A percentile compares a stretch with the other conserved stretches of the same genome.
phyloP scores from a whole-genome alignment of 2,888 invertebrate species.

The Diarsia rubi region DNA sequence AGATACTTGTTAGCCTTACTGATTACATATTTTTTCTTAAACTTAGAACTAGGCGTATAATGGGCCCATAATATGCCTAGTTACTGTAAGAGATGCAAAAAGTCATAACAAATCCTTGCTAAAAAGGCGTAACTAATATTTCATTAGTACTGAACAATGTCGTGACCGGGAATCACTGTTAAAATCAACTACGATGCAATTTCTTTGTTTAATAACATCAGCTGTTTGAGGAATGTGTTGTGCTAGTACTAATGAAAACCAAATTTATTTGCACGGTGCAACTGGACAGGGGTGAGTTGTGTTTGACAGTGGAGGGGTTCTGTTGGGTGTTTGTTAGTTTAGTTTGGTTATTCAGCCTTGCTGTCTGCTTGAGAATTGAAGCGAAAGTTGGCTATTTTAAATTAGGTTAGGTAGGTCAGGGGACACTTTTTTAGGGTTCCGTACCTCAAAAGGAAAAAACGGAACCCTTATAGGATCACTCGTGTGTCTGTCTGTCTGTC shows the following conservation, averaged over 20 bases:
- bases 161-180: slow-evolving; percentile 65
- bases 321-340: background rate
- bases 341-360: background rate
- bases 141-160: slow-evolving; percentile 59
- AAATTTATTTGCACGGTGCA: slow-evolving; percentile 65
- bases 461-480: too few relatives aligned
- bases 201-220: slow-evolving; percentile 68
- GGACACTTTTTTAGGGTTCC: too few relatives aligned
- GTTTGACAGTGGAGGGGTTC: slow-evolving; percentile 36
- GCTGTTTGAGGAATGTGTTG: slow-evolving; percentile 68
- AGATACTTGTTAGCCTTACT: background rate
- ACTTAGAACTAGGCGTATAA: background rate
- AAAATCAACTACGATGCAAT: slow-evolving; percentile 68
- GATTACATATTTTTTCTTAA: background rate
- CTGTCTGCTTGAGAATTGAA: background rate
- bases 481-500: too few relatives aligned
- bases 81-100: background rate
- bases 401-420: too few relatives aligned
- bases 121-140: slow-evolving; percentile 59
- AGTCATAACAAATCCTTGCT: slow-evolving; percentile 24
- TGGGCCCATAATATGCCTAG: background rate
- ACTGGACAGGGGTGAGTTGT: slow-evolving; percentile 12
- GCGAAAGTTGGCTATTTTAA: too few relatives aligned
- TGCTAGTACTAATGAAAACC: slow-evolving; percentile 67
- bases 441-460: too few relatives aligned